Conservation (phyloP, 2,113 vertebrate species). For the Sinocyclocheilus anshuiensis region DNA sequence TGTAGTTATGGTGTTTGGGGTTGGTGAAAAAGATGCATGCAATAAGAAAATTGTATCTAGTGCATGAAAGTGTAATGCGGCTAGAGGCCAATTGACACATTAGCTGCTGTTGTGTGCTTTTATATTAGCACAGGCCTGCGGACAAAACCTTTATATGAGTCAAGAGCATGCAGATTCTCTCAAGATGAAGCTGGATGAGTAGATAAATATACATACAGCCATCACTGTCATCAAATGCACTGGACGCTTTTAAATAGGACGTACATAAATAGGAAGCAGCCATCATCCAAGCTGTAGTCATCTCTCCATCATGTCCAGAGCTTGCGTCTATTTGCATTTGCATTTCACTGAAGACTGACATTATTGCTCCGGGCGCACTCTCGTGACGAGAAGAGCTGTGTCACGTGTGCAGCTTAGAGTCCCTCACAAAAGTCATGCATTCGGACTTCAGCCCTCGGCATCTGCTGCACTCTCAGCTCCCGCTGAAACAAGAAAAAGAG, state of each 20-base stretch:
- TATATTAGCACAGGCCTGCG: slow-evolving; percentile 61
- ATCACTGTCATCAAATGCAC: slow-evolving; percentile 68
- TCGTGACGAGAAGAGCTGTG: slow-evolving; percentile 22
- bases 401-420: slow-evolving; percentile 5
- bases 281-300: background rate
- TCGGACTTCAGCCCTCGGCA: slow-evolving; percentile 10
- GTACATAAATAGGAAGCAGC: too few relatives aligned
- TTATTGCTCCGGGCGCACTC: slow-evolving; percentile 12
- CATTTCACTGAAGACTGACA: slow-evolving; percentile 29
- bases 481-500: background rate
- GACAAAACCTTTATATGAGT: slow-evolving; percentile 65
- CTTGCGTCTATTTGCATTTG: slow-evolving; percentile 20
- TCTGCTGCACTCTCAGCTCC: slow-evolving; percentile 14
- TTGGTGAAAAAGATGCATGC: background rate
- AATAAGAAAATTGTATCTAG: slow-evolving; percentile 56
- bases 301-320: slow-evolving; percentile 18
- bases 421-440: slow-evolving; percentile 1
- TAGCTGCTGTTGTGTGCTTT: slow-evolving; percentile 55
- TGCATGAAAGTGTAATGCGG: slow-evolving; percentile 65
- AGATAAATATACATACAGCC: slow-evolving; percentile 74
- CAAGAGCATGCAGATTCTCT: slow-evolving; percentile 66
- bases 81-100: slow-evolving; percentile 62
- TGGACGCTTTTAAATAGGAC: slow-evolving; percentile 75
- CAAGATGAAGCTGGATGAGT: slow-evolving; percentile 62
- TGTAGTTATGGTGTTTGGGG: background rate